Evolutionary conservation across 2,113 vertebrate genomes (phyloP).

Genomic region (Salminus brasiliensis): DNA sequence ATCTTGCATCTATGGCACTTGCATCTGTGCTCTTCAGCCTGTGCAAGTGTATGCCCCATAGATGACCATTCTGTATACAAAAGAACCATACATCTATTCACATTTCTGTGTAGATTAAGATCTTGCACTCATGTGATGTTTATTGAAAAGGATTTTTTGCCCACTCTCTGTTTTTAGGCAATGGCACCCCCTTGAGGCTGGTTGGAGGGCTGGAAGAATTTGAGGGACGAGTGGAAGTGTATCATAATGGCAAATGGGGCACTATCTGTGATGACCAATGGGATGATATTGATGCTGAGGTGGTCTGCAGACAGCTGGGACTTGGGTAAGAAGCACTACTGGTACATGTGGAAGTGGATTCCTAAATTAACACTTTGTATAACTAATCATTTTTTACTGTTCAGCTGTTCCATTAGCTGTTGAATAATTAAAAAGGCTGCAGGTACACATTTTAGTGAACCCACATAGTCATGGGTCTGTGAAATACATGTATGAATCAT

Average conservation of each 20-base stretch:
- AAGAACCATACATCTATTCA: background rate
- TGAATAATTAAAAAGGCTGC: background rate
- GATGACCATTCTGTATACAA: background rate
- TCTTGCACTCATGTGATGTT: background rate
- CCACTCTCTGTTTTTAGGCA: constrained; percentile 66
- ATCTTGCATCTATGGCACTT: background rate
- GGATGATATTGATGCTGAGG: constrained; percentile 85
- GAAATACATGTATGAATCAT: too few relatives aligned
- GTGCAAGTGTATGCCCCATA: background rate
- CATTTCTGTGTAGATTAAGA: background rate
- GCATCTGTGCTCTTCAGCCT: too few relatives aligned
- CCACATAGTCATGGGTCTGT: background rate
- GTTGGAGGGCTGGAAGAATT: constrained; percentile 82
- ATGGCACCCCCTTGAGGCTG: constrained; percentile 77
- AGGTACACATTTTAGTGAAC: background rate
- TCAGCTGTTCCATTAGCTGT: background rate
- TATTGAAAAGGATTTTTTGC: background rate
- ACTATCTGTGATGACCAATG: constrained; percentile 85
- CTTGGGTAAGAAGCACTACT: constrained; percentile 71
- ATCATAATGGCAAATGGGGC: constrained; percentile 80
- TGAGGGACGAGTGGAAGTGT: constrained; percentile 85
- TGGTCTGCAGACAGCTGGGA: constrained; percentile 84
- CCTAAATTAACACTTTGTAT: background rate
- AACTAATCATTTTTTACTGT: background rate
- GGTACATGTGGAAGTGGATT: too few relatives aligned